A percentile compares a stretch with the other conserved stretches of the same genome.
These are phyloP conservation scores for Hexactinellida sp. DNA, from an alignment of 37 sponge, comb jelly and placozoan genomes.

Conservation along the genomic window DNA sequence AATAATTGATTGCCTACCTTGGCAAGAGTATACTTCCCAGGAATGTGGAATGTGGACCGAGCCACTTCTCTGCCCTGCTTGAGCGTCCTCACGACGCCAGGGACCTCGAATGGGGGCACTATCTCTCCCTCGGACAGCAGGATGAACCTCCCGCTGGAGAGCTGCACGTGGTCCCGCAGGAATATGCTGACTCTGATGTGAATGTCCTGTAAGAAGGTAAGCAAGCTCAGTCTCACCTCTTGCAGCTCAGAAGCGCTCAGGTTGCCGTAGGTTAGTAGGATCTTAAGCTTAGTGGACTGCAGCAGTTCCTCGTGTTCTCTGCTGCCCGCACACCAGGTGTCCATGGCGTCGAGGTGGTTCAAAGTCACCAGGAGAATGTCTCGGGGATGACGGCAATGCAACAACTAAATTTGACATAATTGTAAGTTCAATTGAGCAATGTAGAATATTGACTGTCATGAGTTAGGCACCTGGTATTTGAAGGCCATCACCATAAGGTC, in stretches of 20 bases:
- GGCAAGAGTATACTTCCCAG: neutral
- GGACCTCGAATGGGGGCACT: slow-evolving; percentile 41
- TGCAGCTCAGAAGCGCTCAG: slow-evolving; percentile 43
- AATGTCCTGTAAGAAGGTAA: slow-evolving; percentile 71
- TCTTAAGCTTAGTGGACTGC: neutral
- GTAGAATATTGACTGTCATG: neutral
- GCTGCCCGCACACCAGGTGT: slow-evolving; percentile 20
- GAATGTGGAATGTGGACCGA: neutral
- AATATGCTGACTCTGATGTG: slow-evolving; percentile 81
- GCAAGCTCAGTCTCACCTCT: slow-evolving; percentile 42
- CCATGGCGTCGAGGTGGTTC: slow-evolving; percentile 66
- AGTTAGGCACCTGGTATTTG: slow-evolving; percentile 94
- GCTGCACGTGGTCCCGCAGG: slow-evolving; percentile 52
- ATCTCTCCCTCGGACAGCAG: slow-evolving; percentile 52
- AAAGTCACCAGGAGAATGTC: slow-evolving; percentile 73
- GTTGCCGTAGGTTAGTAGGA: slow-evolving; percentile 25
- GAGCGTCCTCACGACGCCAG: slow-evolving; percentile 47
- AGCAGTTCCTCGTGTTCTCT: slow-evolving; percentile 23
- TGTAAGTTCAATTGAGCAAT: neutral
- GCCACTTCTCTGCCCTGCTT: neutral
- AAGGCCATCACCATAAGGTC: slow-evolving; percentile 87
- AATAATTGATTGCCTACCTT: neutral
- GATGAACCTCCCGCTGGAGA: slow-evolving; percentile 52
- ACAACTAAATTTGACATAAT: slow-evolving; percentile 27
- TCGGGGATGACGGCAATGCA: slow-evolving; percentile 47